These are phyloP conservation scores for Pipra filicauda DNA, from an alignment of 2,113 vertebrate genomes.

Conservation along the genomic window DNA sequence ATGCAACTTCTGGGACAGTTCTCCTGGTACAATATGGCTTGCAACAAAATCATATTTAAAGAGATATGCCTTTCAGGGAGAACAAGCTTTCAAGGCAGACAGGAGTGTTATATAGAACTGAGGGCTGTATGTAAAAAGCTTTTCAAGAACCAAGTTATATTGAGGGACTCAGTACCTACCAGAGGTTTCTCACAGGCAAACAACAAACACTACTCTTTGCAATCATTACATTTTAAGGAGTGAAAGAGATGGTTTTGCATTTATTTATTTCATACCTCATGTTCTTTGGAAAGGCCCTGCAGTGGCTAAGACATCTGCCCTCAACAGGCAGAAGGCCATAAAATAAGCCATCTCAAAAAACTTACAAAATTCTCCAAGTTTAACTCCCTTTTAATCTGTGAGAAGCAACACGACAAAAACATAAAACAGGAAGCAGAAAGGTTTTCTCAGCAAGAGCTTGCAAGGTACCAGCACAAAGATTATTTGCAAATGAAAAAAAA, in stretches of 20 bases:
- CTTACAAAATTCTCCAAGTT: neutral
- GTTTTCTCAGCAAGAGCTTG: neutral
- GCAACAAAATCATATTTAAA: neutral
- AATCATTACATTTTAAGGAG: neutral
- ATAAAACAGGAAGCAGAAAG: neutral
- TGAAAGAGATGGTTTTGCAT: neutral
- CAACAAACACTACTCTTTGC: neutral
- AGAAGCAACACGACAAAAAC: neutral
- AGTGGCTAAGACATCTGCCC: neutral
- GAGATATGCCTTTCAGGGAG: neutral
- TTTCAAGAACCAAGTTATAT: neutral
- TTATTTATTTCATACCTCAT: neutral
- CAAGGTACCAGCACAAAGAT: neutral
- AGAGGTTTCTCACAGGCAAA: neutral
- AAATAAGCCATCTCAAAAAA: neutral
- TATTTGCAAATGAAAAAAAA: neutral
- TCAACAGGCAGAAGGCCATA: neutral
- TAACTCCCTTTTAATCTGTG: neutral
- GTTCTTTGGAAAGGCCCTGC: neutral
- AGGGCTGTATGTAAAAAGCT: neutral
- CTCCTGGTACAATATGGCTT: neutral
- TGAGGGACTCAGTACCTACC: neutral
- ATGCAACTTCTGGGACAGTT: neutral
- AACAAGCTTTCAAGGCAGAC: neutral
- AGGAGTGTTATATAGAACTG: neutral